Evolutionary conservation across 2,888 invertebrate genomes (phyloP).

Genomic region (Macrostomum cliftonense): DNA sequence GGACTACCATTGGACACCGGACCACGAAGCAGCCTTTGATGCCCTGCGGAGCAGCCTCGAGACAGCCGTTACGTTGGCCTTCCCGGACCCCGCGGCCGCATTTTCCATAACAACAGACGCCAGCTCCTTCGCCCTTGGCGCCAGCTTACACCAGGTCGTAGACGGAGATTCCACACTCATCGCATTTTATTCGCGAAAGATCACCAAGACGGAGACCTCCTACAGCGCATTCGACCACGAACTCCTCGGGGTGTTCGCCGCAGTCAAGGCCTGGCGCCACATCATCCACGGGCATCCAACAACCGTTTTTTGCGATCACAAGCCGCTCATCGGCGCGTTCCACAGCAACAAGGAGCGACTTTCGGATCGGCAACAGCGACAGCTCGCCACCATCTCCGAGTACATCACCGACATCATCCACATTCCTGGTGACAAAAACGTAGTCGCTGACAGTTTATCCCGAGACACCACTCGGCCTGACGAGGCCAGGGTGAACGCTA

Average conservation of each 20-base stretch:
- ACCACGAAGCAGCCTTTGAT: too few species aligned
- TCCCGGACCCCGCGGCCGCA: too few species aligned
- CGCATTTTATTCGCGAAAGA: neutral
- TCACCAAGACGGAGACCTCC: neutral
- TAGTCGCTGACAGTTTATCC: conserved; percentile 4
- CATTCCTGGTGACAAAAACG: conserved; percentile 2
- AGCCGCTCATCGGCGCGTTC: too few species aligned
- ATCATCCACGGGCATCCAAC: too few species aligned
- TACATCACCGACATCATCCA: neutral
- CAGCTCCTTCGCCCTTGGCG: neutral
- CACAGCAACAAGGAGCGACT: too few species aligned
- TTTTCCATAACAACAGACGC: neutral
- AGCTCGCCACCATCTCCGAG: conserved; percentile 4
- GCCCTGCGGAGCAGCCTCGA: too few species aligned
- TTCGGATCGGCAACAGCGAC: too few species aligned
- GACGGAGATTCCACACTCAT: neutral
- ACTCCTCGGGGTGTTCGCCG: neutral
- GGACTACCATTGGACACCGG: too few species aligned
- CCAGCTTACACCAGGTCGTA: neutral
- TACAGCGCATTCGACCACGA: conserved; percentile 1
- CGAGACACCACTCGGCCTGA: neutral
- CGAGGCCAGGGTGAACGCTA: too few species aligned
- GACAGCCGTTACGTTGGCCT: too few species aligned
- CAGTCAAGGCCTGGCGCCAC: too few species aligned
- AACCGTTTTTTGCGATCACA: too few species aligned